Evolutionary conservation across 2,797 vertebrate species (phyloP).

Genomic region (Clarias platycephalus): DNA sequence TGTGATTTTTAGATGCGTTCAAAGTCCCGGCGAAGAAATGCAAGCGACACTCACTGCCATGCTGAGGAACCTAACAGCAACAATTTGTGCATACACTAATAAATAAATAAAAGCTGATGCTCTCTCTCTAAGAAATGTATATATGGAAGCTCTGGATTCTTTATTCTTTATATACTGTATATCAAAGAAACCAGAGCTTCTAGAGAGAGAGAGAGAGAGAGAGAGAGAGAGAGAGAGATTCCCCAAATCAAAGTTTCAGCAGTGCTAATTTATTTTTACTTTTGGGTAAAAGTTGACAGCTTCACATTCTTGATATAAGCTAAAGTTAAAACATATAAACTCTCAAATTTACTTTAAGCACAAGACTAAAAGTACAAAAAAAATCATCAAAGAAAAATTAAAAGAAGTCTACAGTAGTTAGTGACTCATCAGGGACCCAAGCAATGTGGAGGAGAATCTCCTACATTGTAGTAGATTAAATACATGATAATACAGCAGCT

Average conservation of each 20-base stretch:
- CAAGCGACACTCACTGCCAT: background rate
- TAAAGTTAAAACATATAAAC: background rate
- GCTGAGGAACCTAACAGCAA: background rate
- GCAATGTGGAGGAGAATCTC: background rate
- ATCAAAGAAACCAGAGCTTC: background rate
- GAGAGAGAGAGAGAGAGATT: background rate
- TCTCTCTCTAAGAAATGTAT: no score
- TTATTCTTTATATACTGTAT: background rate
- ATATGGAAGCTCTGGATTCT: no score
- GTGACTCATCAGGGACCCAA: no score
- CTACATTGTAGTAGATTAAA: background rate
- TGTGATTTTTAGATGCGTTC: background rate
- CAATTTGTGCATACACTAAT: background rate
- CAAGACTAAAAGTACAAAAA: background rate
- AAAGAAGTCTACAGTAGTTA: background rate
- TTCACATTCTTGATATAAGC: background rate
- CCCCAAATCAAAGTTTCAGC: background rate
- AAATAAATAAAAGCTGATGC: background rate
- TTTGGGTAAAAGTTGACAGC: background rate
- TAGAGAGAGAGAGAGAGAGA: background rate
- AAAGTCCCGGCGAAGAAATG: background rate
- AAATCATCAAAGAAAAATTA: background rate
- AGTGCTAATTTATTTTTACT: background rate
- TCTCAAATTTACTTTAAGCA: background rate
- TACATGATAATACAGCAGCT: background rate